Conservation (phyloP, 2,888 invertebrate genomes). For the Hedya salicella region DNA sequence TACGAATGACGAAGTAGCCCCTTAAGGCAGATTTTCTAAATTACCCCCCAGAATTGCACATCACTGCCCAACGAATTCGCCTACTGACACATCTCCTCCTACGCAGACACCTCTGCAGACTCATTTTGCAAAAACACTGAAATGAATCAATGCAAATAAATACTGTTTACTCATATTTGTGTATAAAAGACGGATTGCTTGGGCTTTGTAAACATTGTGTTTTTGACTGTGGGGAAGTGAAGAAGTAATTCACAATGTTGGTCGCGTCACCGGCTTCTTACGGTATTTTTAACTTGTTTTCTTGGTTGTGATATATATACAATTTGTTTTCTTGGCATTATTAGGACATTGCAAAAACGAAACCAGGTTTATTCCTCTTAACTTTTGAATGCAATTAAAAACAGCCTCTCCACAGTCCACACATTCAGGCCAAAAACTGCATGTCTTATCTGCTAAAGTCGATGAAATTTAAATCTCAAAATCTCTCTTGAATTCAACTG, state of each 20-base stretch:
- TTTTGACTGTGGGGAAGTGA: conserved; percentile 5
- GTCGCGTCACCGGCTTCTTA: conserved; percentile 15
- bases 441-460: too few species aligned
- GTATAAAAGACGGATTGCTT: conserved; percentile 39
- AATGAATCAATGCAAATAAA: conserved; percentile 42
- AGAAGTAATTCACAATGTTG: conserved; percentile 29
- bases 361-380: background rate
- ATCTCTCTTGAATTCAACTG: too few species aligned
- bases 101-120: conserved; percentile 22
- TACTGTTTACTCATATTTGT: conserved; percentile 36
- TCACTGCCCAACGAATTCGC: background rate
- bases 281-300: conserved; percentile 16
- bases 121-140: conserved; percentile 14
- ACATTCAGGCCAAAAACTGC: too few species aligned
- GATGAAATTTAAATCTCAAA: too few species aligned
- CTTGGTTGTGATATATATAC: too few species aligned
- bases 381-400: too few species aligned
- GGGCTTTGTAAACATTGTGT: conserved; percentile 23
- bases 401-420: too few species aligned
- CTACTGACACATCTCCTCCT: conserved; percentile 20
- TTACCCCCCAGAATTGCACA: too few species aligned
- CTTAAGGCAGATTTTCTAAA: too few species aligned
- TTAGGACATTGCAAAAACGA: background rate
- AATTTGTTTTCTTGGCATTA: background rate
- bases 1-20: too few species aligned